These are phyloP conservation scores for Trochalopteron elliotii DNA, from an alignment of 2,113 vertebrate genomes.

Conservation along the genomic window DNA sequence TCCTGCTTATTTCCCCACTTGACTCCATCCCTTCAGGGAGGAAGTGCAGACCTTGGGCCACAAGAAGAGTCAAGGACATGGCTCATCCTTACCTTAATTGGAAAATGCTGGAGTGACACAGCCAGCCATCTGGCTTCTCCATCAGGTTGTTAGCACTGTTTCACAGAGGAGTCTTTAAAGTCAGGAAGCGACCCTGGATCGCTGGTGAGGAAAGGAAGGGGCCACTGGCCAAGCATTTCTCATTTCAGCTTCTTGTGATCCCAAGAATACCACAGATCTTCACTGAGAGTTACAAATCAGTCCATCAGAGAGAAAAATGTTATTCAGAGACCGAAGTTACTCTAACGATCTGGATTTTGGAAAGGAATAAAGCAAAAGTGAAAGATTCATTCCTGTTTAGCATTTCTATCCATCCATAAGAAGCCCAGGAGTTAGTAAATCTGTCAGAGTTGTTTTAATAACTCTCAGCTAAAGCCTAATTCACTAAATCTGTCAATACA, in stretches of 20 bases:
- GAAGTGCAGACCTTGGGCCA: rapidly evolving
- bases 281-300: neutral
- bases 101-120: neutral
- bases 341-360: neutral
- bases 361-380: slow-evolving; percentile 4
- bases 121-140: neutral
- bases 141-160: neutral
- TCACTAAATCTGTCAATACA: slow-evolving; percentile 60
- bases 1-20: neutral
- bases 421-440: slow-evolving; percentile 47
- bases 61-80: neutral
- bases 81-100: neutral
- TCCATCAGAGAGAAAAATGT: neutral
- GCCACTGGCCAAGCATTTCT: neutral
- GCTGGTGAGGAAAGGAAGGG: neutral
- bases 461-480: slow-evolving; percentile 44
- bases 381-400: neutral
- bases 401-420: slow-evolving; percentile 19
- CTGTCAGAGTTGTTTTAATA: slow-evolving; percentile 60
- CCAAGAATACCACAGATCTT: neutral
- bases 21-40: neutral
- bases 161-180: neutral
- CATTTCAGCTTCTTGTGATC: neutral
- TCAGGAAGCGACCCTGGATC: neutral
- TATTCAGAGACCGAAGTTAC: neutral